Base-by-base conservation (phyloP, 1,140 invertebrate species). In the Trissolcus basalis region DNA sequence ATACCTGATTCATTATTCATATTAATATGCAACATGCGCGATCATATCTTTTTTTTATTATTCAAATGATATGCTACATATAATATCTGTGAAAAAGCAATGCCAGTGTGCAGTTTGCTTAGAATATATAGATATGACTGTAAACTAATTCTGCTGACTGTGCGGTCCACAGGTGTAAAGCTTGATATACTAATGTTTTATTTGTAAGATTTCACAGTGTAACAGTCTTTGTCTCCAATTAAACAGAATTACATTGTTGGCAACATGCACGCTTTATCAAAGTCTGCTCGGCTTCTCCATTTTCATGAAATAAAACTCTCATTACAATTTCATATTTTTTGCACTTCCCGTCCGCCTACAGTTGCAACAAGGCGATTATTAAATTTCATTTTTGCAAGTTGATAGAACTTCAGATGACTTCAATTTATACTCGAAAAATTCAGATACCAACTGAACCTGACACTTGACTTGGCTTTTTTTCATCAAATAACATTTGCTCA, bases 71-170 rank as follows among this genome's bases (percentile, higher is more conserved):
- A 45, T 61, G 39, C n/a, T n/a, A n/a, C n/a, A n/a, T n/a, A n/a
- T n/a, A n/a, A n/a, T n/a, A 65, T 50, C 33, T 16, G 12, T 35
- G 43, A 53, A 50, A n/a, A n/a, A n/a, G n/a, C 27, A 53, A 13
- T 16, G 35, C 10, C 13, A 11, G 45, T 45, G 58, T 58, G 19
- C 12, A 16, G 33, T 55, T 49, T 63, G 47, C 54, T 58, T 64
- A 45, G 12, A 65, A 71, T 3, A 27, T n/a, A n/a, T 27, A 60
- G 55, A 71, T 71, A 71, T 67, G 63, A 68, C 47, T 68, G 74
- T 71, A 68, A 71, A 77, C 56, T 49, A 71, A 77, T 71, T 72
- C 36, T 15, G 74, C 74, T 72, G 67, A 77, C 74, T 67, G 13
- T n/a, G 41, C 67, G 19, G 36, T 27, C 39, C 53, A 58, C 63